Evolutionary conservation across 2,888 invertebrate species (phyloP).

Genomic region (Amorpha juglandis): DNA sequence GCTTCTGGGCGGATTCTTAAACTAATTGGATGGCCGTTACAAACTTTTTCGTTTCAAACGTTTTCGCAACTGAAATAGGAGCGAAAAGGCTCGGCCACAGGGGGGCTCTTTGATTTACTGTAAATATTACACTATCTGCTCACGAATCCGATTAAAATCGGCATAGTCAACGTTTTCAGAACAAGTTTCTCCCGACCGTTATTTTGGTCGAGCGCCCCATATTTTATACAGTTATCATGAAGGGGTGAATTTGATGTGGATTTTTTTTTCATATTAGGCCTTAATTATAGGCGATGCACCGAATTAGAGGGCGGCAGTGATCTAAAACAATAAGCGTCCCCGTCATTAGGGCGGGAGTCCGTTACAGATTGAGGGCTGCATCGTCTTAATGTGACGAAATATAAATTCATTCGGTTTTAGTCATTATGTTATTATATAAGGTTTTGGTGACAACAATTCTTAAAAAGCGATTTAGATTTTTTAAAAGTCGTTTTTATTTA

Average conservation of each 20-base stretch:
- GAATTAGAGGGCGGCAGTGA: slow-evolving; percentile 79
- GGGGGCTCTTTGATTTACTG: slow-evolving; percentile 18
- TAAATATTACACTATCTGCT: slow-evolving; percentile 24
- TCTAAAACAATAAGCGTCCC: slow-evolving; percentile 80
- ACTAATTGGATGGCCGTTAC: slow-evolving; percentile 82
- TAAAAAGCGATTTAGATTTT: neutral
- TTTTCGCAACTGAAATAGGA: slow-evolving; percentile 64
- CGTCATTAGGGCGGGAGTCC: slow-evolving; percentile 68
- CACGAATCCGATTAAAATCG: slow-evolving; percentile 24
- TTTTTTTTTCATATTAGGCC: slow-evolving; percentile 59
- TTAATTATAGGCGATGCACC: slow-evolving; percentile 76
- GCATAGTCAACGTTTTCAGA: slow-evolving; percentile 32
- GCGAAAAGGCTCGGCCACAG: slow-evolving; percentile 46
- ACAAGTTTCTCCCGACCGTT: slow-evolving; percentile 51
- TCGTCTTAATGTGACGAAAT: slow-evolving; percentile 78
- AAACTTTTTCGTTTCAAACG: slow-evolving; percentile 75
- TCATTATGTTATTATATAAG: slow-evolving; percentile 50
- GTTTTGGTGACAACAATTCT: neutral
- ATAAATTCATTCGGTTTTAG: slow-evolving; percentile 55
- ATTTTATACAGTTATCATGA: slow-evolving; percentile 66
- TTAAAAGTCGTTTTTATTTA: neutral
- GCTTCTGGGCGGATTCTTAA: slow-evolving; percentile 82
- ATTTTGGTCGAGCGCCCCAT: slow-evolving; percentile 47
- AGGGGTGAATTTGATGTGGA: slow-evolving; percentile 72
- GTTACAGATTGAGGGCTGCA: slow-evolving; percentile 62